Percentiles rank a stretch among this genome's conserved stretches.
These are phyloP conservation scores for Rhynchotus rufescens DNA, from an alignment of 2,797 vertebrate species.

Conservation along the genomic window DNA sequence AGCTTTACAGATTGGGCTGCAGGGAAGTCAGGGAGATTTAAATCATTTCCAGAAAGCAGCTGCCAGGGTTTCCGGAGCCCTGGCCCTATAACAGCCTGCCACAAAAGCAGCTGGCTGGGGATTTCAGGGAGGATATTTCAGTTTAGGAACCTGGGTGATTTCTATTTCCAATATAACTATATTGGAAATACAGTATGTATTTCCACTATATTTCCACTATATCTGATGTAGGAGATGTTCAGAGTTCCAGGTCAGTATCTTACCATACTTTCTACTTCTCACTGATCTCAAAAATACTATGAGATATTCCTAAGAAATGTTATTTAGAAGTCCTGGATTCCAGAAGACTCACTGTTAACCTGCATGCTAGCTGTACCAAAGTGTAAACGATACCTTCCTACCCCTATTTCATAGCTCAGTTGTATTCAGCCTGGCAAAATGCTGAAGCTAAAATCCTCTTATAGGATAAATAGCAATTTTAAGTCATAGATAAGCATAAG, in stretches of 20 bases:
- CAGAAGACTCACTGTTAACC: neutral
- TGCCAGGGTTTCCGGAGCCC: neutral
- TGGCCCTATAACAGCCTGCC: neutral
- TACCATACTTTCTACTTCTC: neutral
- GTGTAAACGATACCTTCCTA: neutral
- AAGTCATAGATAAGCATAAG: slow-evolving; percentile 26
- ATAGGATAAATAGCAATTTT: slow-evolving; percentile 43
- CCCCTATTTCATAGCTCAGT: neutral
- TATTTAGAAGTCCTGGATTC: neutral
- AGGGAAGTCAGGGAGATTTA: neutral
- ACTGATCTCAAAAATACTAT: neutral
- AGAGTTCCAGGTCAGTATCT: neutral
- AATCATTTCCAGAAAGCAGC: slow-evolving; percentile 9
- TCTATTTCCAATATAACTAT: slow-evolving; percentile 17
- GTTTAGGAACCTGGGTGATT: neutral
- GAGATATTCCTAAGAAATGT: neutral
- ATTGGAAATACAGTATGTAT: too few species aligned
- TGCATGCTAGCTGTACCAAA: neutral
- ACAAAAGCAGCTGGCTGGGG: slow-evolving; percentile 35
- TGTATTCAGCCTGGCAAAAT: slow-evolving; percentile 5
- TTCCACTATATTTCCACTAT: too few species aligned
- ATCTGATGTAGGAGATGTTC: neutral
- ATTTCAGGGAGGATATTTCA: slow-evolving; percentile 3
- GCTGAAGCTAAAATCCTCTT: slow-evolving; percentile 51
- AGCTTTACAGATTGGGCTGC: neutral